These are phyloP conservation scores for Tinea trinotella DNA, from an alignment of 2,888 invertebrate species.

Conservation along the genomic window DNA sequence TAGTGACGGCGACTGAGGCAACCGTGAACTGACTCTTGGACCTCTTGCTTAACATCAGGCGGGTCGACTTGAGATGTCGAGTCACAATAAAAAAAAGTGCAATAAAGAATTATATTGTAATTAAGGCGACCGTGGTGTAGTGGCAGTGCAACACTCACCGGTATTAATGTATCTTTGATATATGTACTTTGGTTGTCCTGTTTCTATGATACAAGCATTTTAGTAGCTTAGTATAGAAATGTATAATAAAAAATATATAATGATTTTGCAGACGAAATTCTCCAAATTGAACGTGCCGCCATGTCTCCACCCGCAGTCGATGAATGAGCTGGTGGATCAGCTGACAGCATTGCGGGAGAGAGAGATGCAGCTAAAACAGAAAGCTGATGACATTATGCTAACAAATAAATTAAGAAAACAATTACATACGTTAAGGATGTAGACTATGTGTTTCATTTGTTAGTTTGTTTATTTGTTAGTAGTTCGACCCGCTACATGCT, in stretches of 20 bases:
- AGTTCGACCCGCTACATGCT: background rate
- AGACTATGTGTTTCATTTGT: background rate
- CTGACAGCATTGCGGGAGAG: constrained; percentile 35
- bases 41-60: too few relatives aligned
- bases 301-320: constrained; percentile 37
- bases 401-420: constrained; percentile 44
- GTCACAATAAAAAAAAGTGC: too few relatives aligned
- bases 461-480: background rate
- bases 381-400: constrained; percentile 48
- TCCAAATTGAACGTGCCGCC: constrained; percentile 44
- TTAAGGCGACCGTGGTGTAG: too few relatives aligned
- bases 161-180: too few relatives aligned
- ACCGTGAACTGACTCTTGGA: too few relatives aligned
- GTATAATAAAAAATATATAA: too few relatives aligned
- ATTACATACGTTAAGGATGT: constrained; percentile 27
- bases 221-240: background rate
- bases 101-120: too few relatives aligned
- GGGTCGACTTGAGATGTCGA: too few relatives aligned
- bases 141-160: too few relatives aligned
- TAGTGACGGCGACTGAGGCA: too few relatives aligned
- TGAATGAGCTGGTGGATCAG: constrained; percentile 33
- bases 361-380: constrained; percentile 34
- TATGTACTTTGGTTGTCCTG: too few relatives aligned
- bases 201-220: too few relatives aligned
- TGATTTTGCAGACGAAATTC: constrained; percentile 46